phyloP scores from a whole-genome alignment of 2,888 invertebrate species.

The Congeria kusceri region DNA sequence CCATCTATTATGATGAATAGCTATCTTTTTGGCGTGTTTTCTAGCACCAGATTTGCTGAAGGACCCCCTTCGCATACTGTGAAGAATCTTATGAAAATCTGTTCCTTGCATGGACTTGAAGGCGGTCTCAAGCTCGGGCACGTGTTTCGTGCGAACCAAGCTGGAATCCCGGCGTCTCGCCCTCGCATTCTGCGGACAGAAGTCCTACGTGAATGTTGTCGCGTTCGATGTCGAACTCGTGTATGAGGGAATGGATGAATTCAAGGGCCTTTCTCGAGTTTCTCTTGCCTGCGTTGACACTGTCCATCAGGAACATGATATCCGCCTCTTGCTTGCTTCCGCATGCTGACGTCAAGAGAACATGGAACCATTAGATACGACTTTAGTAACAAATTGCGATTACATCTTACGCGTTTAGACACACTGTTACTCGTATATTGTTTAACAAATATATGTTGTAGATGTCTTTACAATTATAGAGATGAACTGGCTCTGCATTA shows the following conservation, averaged over 20 bases:
- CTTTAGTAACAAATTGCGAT: no score
- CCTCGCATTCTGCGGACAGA: constrained; percentile 73
- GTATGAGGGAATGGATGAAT: constrained; percentile 72
- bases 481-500: no score
- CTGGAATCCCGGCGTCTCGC: constrained; percentile 61
- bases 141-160: constrained; percentile 58
- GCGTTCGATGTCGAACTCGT: constrained; percentile 71
- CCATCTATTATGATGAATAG: constrained; percentile 78
- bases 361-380: not conserved
- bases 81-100: constrained; percentile 71
- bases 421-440: no score
- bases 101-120: constrained; percentile 27
- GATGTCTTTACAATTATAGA: no score
- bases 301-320: constrained; percentile 79
- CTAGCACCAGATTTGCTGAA: constrained; percentile 68
- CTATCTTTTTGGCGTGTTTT: constrained; percentile 75
- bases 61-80: constrained; percentile 69
- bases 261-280: constrained; percentile 72
- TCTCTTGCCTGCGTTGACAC: constrained; percentile 74
- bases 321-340: constrained; percentile 78
- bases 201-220: constrained; percentile 78
- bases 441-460: no score
- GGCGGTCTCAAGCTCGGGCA: constrained; percentile 3
- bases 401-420: no score
- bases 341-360: constrained; percentile 65